phyloP scores from a whole-genome alignment of 2,888 invertebrate species.

The Eugnorisma glareosa region DNA sequence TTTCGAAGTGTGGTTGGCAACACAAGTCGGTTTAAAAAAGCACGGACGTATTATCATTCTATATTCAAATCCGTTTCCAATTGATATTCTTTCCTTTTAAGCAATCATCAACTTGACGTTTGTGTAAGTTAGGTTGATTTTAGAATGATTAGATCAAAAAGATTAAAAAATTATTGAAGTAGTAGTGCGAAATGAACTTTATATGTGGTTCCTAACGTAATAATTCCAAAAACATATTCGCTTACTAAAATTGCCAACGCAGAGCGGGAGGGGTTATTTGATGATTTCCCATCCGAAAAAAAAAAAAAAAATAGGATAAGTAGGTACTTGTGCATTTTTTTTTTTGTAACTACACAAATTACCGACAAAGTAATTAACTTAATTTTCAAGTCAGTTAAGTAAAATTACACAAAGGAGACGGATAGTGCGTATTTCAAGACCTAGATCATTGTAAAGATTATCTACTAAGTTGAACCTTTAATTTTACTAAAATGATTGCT shows the following conservation, averaged over 20 bases:
- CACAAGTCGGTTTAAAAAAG: not conserved
- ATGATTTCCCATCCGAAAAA: no score
- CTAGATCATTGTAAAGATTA: slow-evolving; percentile 4
- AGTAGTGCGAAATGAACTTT: not conserved
- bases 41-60: not conserved
- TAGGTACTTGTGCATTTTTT: no score
- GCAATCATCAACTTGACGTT: not conserved
- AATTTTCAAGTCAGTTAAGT: slow-evolving; percentile 3
- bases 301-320: no score
- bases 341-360: not conserved
- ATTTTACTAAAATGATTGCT: not conserved
- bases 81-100: not conserved
- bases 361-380: not conserved
- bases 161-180: not conserved
- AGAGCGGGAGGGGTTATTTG: no score
- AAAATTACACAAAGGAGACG: not conserved
- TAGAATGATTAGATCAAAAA: not conserved
- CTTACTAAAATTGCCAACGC: not conserved
- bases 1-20: not conserved
- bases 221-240: not conserved
- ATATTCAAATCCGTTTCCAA: not conserved
- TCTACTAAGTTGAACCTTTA: not conserved
- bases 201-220: not conserved
- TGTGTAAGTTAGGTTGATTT: not conserved
- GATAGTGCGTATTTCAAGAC: not conserved